phyloP scores from a whole-genome alignment of 1,140 invertebrate genomes.

The Eueides isabella region DNA sequence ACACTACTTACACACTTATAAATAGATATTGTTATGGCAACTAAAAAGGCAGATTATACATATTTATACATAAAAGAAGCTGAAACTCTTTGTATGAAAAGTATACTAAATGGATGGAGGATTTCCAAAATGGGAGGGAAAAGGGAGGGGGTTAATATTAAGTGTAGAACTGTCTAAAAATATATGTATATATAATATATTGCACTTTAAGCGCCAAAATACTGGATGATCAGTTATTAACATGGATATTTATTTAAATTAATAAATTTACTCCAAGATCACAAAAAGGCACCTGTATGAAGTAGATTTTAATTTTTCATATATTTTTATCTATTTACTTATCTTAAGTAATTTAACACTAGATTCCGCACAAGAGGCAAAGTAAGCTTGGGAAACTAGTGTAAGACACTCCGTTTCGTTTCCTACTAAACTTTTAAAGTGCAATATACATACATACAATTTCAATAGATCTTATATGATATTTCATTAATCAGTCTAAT shows the following conservation, averaged over 20 bases:
- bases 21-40: neutral
- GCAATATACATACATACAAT: conserved; percentile 16
- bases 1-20: conserved; percentile 16
- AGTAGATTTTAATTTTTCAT: neutral
- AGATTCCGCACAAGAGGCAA: too few relatives aligned
- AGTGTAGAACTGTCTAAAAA: conserved; percentile 29
- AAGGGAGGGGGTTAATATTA: neutral
- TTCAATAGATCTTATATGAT: conserved; percentile 2
- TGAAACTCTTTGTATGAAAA: neutral
- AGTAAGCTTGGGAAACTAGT: too few relatives aligned
- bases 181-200: conserved; percentile 26
- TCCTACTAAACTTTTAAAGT: neutral
- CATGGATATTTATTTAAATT: too few relatives aligned
- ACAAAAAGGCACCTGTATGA: neutral
- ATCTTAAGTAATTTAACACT: too few relatives aligned
- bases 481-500: conserved; percentile 22
- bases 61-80: neutral
- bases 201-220: neutral
- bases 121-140: conserved; percentile 14
- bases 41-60: conserved; percentile 1
- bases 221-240: too few relatives aligned
- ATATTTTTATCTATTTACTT: too few relatives aligned
- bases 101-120: conserved; percentile 4
- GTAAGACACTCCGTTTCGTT: too few relatives aligned
- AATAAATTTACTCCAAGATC: too few relatives aligned